Evolutionary conservation across 2,797 vertebrate genomes (phyloP).

Genomic region (Neosilurus hyrtlii): DNA sequence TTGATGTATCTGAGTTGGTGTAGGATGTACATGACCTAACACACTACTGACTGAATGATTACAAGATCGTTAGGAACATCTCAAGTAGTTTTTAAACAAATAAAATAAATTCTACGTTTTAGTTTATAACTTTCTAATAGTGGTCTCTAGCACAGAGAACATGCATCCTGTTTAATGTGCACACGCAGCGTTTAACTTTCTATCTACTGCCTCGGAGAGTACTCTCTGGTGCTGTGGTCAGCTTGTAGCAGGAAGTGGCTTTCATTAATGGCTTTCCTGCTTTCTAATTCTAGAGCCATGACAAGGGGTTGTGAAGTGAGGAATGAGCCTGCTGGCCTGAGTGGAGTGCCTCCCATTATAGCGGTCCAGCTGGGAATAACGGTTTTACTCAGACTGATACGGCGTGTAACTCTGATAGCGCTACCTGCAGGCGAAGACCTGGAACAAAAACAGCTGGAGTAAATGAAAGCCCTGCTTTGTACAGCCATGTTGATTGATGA

Average conservation of each 20-base stretch:
- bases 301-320: constrained; percentile 27
- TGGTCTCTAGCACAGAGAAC: neutral
- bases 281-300: constrained; percentile 42
- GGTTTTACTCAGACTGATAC: neutral
- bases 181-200: neutral
- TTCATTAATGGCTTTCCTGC: constrained; percentile 39
- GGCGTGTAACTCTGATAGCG: neutral
- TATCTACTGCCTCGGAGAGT: neutral
- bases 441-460: neutral
- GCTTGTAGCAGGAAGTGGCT: constrained; percentile 32
- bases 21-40: neutral
- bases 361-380: constrained; percentile 9
- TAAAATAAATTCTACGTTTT: too few relatives aligned
- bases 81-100: neutral
- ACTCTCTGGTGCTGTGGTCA: constrained; percentile 3
- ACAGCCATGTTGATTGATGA: neutral
- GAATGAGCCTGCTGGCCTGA: constrained; percentile 23
- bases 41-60: neutral
- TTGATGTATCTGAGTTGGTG: neutral
- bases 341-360: constrained; percentile 29
- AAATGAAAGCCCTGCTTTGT: neutral
- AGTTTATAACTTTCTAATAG: too few relatives aligned
- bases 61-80: neutral
- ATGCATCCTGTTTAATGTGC: constrained; percentile 9
- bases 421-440: neutral